Conservation (phyloP, 2,888 invertebrate genomes). For the Drosophila kuntzei region DNA sequence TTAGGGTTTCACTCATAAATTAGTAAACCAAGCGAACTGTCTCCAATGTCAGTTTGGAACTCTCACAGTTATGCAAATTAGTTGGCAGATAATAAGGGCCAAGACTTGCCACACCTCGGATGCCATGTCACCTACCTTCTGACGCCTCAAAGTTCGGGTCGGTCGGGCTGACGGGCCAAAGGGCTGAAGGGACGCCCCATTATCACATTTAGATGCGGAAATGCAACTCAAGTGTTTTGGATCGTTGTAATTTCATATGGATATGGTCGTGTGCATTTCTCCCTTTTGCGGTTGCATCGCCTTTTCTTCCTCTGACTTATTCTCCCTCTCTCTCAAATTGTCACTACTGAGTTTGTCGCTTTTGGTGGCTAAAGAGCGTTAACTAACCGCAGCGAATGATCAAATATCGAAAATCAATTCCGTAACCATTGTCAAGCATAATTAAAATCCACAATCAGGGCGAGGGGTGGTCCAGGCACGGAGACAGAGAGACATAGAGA, state of each 20-base stretch:
- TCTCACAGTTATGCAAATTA: conserved; percentile 54
- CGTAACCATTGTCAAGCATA: conserved; percentile 77
- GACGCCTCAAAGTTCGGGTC: conserved; percentile 36
- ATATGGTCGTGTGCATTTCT: conserved; percentile 38
- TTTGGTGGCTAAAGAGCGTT: conserved; percentile 74
- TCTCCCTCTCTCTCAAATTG: neutral
- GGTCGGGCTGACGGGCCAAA: neutral
- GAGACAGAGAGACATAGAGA: neutral
- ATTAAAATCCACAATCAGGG: conserved; percentile 70
- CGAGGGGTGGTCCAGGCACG: conserved; percentile 48
- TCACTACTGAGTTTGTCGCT: conserved; percentile 7
- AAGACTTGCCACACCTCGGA: conserved; percentile 37
- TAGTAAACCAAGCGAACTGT: conserved; percentile 24
- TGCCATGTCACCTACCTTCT: conserved; percentile 36
- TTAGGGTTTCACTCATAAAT: conserved; percentile 24
- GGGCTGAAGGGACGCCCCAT: conserved; percentile 35
- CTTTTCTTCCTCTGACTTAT: neutral
- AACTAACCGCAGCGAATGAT: conserved; percentile 82
- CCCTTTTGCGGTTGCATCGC: conserved; percentile 34
- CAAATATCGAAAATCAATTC: conserved; percentile 82
- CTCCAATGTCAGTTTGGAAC: conserved; percentile 25
- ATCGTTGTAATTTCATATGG: conserved; percentile 71
- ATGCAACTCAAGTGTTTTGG: conserved; percentile 70
- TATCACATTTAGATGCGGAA: conserved; percentile 63
- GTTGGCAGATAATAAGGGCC: conserved; percentile 42